Base-by-base conservation (phyloP, 2,888 invertebrate species). In the Nudaria mundana region DNA sequence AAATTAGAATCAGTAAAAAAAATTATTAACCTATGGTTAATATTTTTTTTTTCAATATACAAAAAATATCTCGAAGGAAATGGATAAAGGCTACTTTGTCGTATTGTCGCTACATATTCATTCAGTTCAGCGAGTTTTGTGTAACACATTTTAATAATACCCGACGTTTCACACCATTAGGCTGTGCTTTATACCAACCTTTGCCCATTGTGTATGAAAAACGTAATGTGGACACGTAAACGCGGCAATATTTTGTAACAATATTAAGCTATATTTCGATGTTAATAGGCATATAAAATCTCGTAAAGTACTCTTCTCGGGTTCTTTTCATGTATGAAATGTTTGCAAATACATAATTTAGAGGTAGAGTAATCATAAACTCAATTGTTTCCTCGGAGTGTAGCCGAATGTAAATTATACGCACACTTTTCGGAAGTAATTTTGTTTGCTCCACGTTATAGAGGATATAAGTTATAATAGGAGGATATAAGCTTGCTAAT, bases 131-230 rank as follows among this genome's bases (percentile, higher is more conserved):
- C 55, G 54, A 48, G 60, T 66, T 57, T 51, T 50, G 40, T 53
- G 51, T 41, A 64, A 58, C 63, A 71, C 63, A 71, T 72, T 70
- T 71, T 68, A 66, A 63, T 70, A 67, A 69, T 57, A 65, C 63
- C 51, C 56, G 37, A 24, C 50, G 52, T 51, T 56, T 56, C 66
- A 54, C 63, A 54, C 71, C 72, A 72, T 73, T 73, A 72, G 56
- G 68, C 65, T 64, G 63, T 62, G 64, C 56, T 60, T 56, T 71
- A 66, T 66, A 65, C 56, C 49, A 49, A 51, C 58, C 61, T 58
- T 58, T 51, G 56, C 42, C 45, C 45, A 53, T 58, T 58, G 58
- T 58, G 48, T 38, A 45, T 15, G 33, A 20, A 31, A 42, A 53
- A 42, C 20, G 51, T 48, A 48, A 53, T 46, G 52, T 48, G 20